A percentile compares a stretch with the other conserved stretches of the same genome.
These are phyloP conservation scores for Tiphia femorata DNA, from an alignment of 2,888 invertebrate genomes.

Conservation along the genomic window DNA sequence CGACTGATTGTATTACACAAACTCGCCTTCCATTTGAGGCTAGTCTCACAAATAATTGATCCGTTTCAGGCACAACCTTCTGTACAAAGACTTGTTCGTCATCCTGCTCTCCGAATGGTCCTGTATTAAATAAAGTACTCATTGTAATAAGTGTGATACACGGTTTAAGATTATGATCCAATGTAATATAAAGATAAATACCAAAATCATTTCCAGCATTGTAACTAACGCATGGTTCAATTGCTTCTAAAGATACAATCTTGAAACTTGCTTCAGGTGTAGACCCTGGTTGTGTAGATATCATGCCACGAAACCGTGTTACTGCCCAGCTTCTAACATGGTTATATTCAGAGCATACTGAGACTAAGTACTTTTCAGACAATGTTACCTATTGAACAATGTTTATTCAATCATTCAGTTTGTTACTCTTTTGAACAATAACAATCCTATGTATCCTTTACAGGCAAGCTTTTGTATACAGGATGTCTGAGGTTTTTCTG, in stretches of 20 bases:
- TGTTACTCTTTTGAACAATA: neutral
- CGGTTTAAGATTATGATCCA: neutral
- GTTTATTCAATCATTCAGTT: neutral
- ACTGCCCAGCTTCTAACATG: constrained; percentile 98
- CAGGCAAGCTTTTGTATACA: too few species aligned
- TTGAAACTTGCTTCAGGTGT: constrained; percentile 98
- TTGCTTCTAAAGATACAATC: constrained; percentile 84
- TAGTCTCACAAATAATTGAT: constrained; percentile 92
- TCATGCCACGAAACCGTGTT: constrained; percentile 97
- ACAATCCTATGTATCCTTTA: neutral
- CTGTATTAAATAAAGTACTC: constrained; percentile 62
- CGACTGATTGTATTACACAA: constrained; percentile 94
- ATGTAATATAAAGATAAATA: constrained; percentile 25
- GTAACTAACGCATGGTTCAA: constrained; percentile 77
- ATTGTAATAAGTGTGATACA: neutral
- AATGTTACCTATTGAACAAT: constrained; percentile 79
- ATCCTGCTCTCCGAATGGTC: constrained; percentile 98
- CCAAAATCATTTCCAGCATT: constrained; percentile 76
- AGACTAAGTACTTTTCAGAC: constrained; percentile 95
- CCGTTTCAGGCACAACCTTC: constrained; percentile 97
- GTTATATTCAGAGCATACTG: constrained; percentile 97
- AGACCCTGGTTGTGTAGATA: constrained; percentile 98
- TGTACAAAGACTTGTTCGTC: constrained; percentile 98
- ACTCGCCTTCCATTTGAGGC: constrained; percentile 97
- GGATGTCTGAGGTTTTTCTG: too few species aligned